These are phyloP conservation scores for Malurus alboscapulatus DNA, from an alignment of 2,113 vertebrate species.

Conservation along the genomic window DNA sequence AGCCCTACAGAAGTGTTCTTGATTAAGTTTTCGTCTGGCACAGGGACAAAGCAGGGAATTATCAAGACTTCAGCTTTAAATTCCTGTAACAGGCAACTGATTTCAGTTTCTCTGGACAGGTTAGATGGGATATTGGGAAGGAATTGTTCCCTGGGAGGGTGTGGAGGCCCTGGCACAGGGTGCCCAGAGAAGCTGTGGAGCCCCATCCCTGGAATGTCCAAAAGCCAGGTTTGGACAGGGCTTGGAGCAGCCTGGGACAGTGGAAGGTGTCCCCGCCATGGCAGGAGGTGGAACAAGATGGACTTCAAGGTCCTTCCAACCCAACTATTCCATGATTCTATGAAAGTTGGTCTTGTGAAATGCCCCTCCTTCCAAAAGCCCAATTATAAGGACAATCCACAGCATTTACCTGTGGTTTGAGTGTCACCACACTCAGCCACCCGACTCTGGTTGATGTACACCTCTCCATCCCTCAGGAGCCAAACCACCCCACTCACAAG, in stretches of 20 bases:
- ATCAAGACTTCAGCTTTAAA: background rate
- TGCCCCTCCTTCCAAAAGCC: background rate
- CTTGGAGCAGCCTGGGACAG: rapidly evolving
- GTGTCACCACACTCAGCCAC: constrained; percentile 78
- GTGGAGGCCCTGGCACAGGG: background rate
- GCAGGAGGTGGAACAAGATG: background rate
- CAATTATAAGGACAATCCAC: background rate
- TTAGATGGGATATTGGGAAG: background rate
- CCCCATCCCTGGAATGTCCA: background rate
- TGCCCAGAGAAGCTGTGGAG: background rate
- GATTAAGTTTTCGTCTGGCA: background rate
- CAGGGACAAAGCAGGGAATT: background rate
- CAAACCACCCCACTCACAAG: constrained; percentile 91
- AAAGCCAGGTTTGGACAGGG: rapidly evolving
- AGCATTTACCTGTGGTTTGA: constrained; percentile 83
- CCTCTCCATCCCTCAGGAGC: constrained; percentile 85
- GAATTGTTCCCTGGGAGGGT: background rate
- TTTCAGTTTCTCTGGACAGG: background rate
- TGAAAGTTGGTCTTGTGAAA: background rate
- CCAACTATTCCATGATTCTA: background rate
- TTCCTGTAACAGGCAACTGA: background rate
- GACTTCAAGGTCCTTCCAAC: background rate
- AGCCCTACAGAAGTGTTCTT: background rate
- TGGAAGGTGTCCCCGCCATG: background rate
- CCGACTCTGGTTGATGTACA: constrained; percentile 85